phyloP scores from a whole-genome alignment of 2,888 invertebrate genomes.

The Apamea crenata region DNA sequence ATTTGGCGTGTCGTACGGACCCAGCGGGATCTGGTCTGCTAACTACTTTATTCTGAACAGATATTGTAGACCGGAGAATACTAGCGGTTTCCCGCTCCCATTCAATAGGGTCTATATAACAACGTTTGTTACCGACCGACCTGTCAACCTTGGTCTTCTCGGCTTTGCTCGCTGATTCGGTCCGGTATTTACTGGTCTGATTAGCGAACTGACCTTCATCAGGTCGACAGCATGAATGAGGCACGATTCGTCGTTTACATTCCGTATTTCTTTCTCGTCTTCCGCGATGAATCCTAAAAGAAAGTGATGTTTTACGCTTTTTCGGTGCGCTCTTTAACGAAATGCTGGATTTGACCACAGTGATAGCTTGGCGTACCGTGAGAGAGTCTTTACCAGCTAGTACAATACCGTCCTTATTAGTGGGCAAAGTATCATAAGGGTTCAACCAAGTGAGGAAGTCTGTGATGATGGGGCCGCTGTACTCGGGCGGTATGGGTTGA shows the following conservation, averaged over 20 bases:
- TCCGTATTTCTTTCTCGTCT: slow-evolving; percentile 87
- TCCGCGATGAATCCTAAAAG: slow-evolving; percentile 88
- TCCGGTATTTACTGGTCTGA: slow-evolving; percentile 81
- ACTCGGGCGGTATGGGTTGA: slow-evolving; percentile 85
- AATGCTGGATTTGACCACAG: slow-evolving; percentile 86
- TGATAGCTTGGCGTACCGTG: slow-evolving; percentile 88
- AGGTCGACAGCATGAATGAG: slow-evolving; percentile 86
- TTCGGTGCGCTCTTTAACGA: slow-evolving; percentile 81
- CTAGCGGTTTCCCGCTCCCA: slow-evolving; percentile 91
- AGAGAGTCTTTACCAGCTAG: slow-evolving; percentile 81
- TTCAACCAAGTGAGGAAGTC: slow-evolving; percentile 93
- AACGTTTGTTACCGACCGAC: slow-evolving; percentile 89
- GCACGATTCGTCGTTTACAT: slow-evolving; percentile 82
- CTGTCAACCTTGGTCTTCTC: slow-evolving; percentile 84
- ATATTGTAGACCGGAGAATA: slow-evolving; percentile 87
- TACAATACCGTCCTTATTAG: slow-evolving; percentile 83
- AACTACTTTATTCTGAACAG: slow-evolving; percentile 84
- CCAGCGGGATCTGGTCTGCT: slow-evolving; percentile 76
- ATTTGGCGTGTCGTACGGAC: slow-evolving; percentile 81
- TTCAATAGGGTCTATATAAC: slow-evolving; percentile 88
- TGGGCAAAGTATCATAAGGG: slow-evolving; percentile 84
- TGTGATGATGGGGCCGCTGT: slow-evolving; percentile 92
- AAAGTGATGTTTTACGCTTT: slow-evolving; percentile 89
- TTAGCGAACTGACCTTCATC: slow-evolving; percentile 76
- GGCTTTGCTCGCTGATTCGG: slow-evolving; percentile 85